Conservation (phyloP, 2,888 invertebrate species). For the Cactoblastis cactorum region DNA sequence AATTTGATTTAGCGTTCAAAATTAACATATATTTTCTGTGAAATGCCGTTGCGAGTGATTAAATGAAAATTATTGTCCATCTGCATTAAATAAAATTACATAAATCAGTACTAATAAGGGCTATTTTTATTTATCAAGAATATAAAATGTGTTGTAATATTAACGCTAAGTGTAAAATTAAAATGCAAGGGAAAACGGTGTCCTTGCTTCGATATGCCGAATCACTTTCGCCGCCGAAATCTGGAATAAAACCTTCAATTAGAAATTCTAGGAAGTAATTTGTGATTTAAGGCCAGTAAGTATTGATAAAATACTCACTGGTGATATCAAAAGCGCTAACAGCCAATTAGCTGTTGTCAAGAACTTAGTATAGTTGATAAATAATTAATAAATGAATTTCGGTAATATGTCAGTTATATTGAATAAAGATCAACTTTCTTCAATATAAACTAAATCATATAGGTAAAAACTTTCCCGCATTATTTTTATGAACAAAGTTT, state of each 20-base stretch:
- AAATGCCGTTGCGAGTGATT: not conserved
- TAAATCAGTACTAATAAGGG: not conserved
- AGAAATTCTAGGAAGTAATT: slow-evolving; percentile 5
- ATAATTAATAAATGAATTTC: no score
- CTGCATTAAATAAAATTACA: not conserved
- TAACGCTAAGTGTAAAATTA: slow-evolving; percentile 39
- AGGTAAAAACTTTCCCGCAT: no score
- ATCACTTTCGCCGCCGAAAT: slow-evolving; percentile 52
- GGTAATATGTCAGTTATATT: no score
- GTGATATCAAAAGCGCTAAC: no score
- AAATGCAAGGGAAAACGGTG: slow-evolving; percentile 32
- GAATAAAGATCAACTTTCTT: no score
- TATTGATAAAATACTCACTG: no score
- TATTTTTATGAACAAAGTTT: no score
- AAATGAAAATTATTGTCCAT: slow-evolving; percentile 9
- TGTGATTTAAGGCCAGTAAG: no score
- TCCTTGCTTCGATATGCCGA: slow-evolving; percentile 39
- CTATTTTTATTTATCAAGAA: slow-evolving; percentile 40
- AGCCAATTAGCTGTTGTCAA: no score
- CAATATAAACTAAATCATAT: no score
- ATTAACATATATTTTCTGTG: not conserved
- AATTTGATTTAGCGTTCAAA: not conserved
- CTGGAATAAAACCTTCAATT: slow-evolving; percentile 37
- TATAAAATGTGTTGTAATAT: slow-evolving; percentile 32
- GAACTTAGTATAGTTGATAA: no score